Evolutionary conservation across 1,140 invertebrate species (phyloP).

Genomic region (Atta texana): DNA sequence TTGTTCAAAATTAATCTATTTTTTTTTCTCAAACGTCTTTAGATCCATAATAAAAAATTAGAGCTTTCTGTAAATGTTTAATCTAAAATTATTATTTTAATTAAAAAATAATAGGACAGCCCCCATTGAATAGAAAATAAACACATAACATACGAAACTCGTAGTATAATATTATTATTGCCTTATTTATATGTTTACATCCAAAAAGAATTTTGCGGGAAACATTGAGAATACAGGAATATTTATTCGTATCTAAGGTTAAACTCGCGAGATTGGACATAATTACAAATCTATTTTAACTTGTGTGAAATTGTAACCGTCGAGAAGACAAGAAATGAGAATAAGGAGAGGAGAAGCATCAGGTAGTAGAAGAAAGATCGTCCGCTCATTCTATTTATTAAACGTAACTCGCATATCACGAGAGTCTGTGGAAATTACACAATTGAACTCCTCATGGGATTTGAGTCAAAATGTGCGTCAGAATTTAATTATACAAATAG

Average conservation of each 20-base stretch:
- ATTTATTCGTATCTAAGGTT: background rate
- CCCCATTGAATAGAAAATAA: background rate
- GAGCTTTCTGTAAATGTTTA: no score
- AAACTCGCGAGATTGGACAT: conserved; percentile 9
- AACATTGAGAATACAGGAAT: background rate
- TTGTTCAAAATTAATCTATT: no score
- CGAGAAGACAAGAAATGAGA: conserved; percentile 4
- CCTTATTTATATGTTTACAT: background rate
- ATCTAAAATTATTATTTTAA: no score
- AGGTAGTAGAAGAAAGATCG: conserved; percentile 5
- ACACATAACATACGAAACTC: background rate
- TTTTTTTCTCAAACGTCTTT: no score
- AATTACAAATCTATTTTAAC: conserved; percentile 50
- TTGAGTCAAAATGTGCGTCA: conserved; percentile 42
- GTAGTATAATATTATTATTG: conserved; percentile 1
- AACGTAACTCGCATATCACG: conserved; percentile 39
- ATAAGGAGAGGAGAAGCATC: background rate
- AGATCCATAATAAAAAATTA: no score
- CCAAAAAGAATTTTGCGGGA: background rate
- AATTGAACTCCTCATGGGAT: background rate
- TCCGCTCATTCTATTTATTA: conserved; percentile 43
- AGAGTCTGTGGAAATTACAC: conserved; percentile 21
- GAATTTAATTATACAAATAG: conserved; percentile 46
- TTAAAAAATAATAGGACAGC: background rate
- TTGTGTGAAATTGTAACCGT: conserved; percentile 36